Evolutionary conservation across 2,113 vertebrate genomes (phyloP).

Genomic region (Tor tambroides): DNA sequence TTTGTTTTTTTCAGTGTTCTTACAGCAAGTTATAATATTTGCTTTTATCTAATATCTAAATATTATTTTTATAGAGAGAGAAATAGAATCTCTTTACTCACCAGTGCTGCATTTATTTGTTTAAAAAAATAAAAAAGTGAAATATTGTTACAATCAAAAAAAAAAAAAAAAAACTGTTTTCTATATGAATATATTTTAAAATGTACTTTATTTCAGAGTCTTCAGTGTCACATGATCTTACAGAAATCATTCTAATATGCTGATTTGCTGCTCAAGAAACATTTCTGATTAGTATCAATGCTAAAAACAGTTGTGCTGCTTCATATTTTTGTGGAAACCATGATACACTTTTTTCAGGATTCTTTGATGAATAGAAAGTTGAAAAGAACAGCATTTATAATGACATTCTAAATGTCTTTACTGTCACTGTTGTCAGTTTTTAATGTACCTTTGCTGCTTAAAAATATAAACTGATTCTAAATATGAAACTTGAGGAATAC

Average conservation of each 20-base stretch:
- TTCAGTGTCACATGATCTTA: not conserved
- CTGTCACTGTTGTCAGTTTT: not conserved
- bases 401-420: not conserved
- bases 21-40: not conserved
- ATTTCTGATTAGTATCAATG: not conserved
- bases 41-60: constrained; percentile 12
- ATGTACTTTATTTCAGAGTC: not conserved
- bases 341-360: not conserved
- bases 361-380: not conserved
- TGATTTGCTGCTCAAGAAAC: not conserved
- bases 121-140: no score
- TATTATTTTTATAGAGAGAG: not conserved
- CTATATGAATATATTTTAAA: no score
- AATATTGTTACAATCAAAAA: no score
- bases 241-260: not conserved
- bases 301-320: no score
- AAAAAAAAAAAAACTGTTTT: no score
- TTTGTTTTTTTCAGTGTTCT: not conserved
- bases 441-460: not conserved
- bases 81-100: no score
- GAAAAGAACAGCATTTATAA: not conserved
- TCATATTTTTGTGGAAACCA: no score
- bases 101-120: no score
- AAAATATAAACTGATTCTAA: not conserved
- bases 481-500: not conserved